Evolutionary conservation across 2,113 vertebrate genomes (phyloP).

Genomic region (Cynopterus brachyotis): DNA sequence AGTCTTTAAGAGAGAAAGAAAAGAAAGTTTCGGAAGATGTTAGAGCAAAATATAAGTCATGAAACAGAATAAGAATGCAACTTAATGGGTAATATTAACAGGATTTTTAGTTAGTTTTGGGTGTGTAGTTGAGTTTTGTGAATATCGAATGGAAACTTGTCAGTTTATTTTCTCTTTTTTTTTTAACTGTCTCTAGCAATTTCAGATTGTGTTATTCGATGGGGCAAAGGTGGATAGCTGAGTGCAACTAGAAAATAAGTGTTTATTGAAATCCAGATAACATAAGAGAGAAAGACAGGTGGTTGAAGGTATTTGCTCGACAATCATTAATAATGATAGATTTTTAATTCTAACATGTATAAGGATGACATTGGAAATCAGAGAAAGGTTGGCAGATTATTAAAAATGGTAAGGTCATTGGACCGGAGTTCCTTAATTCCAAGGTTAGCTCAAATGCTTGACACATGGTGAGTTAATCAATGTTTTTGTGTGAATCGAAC

Average conservation of each 20-base stretch:
- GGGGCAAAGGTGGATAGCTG: not conserved
- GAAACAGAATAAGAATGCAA: not conserved
- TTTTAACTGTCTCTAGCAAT: not conserved
- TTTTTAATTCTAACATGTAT: not conserved
- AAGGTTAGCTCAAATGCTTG: not conserved
- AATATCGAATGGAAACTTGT: not conserved
- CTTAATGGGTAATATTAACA: not conserved
- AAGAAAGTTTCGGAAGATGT: not conserved
- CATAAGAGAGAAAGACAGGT: not conserved
- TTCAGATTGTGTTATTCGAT: not conserved
- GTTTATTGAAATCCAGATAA: not conserved
- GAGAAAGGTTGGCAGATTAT: not conserved
- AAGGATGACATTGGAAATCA: not conserved
- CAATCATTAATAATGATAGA: not conserved
- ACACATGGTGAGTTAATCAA: not conserved
- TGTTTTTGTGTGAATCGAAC: not conserved
- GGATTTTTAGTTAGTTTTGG: not conserved
- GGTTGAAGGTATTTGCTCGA: not conserved
- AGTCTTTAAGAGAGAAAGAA: not conserved
- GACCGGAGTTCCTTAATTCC: not conserved
- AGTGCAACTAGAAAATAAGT: not conserved
- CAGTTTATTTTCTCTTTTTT: not conserved
- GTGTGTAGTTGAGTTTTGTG: not conserved
- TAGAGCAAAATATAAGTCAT: not conserved
- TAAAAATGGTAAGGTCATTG: not conserved